Evolutionary conservation across 2,888 invertebrate species (phyloP).

Genomic region (Gymnocheta viridis): DNA sequence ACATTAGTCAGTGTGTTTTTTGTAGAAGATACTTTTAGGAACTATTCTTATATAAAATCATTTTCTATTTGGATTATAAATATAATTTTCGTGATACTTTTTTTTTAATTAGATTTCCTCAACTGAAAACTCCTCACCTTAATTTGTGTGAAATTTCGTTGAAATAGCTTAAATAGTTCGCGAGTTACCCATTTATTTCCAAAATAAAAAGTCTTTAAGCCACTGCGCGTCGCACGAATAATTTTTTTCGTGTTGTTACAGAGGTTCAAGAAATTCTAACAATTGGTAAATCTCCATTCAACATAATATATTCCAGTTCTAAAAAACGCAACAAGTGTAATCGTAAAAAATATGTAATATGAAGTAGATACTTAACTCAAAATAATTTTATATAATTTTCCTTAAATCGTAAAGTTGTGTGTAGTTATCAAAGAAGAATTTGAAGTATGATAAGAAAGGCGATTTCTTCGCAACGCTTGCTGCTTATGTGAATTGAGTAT

Average conservation of each 20-base stretch:
- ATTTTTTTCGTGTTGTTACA: neutral
- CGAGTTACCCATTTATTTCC: too few relatives aligned
- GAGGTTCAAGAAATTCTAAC: neutral
- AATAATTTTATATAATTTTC: neutral
- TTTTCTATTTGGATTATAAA: too few relatives aligned
- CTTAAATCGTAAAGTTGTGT: slow-evolving; percentile 12
- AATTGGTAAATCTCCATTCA: neutral
- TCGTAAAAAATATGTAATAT: neutral
- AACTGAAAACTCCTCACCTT: too few relatives aligned
- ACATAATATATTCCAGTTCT: neutral
- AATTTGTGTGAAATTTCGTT: too few relatives aligned
- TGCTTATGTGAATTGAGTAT: neutral
- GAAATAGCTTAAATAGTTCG: too few relatives aligned
- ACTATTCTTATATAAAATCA: too few relatives aligned
- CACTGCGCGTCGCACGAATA: too few relatives aligned
- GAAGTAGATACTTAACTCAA: neutral
- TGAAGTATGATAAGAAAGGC: neutral
- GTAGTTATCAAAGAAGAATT: slow-evolving; percentile 25
- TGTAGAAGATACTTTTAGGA: too few relatives aligned
- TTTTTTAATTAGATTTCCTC: too few relatives aligned
- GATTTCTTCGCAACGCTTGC: neutral
- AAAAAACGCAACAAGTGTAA: slow-evolving; percentile 3
- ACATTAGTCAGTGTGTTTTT: too few relatives aligned
- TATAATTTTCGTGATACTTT: too few relatives aligned
- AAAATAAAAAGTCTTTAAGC: too few relatives aligned